A percentile compares a stretch with the other conserved stretches of the same genome.
Conservation (phyloP, 2,113 vertebrate genomes). For the Etia nguti region DNA sequence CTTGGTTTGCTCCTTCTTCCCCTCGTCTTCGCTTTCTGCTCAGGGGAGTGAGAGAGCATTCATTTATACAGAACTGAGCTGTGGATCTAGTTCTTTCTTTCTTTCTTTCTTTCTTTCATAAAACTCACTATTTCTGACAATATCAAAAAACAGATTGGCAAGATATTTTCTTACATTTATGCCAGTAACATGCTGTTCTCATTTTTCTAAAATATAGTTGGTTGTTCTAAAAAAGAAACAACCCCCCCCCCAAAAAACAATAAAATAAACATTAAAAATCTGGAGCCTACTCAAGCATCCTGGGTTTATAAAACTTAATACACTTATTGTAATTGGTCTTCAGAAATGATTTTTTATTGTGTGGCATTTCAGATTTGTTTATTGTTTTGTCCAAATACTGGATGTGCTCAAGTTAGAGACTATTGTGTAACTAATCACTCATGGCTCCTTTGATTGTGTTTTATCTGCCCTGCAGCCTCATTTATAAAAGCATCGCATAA, state of each 20-base stretch:
- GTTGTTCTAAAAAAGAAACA: neutral
- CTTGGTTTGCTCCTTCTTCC: slow-evolving; percentile 10
- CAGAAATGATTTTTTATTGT: slow-evolving; percentile 28
- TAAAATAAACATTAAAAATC: slow-evolving; percentile 8
- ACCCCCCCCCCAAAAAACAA: neutral
- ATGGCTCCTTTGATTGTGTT: slow-evolving; percentile 40
- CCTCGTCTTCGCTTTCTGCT: slow-evolving; percentile 25
- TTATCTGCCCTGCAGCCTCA: slow-evolving; percentile 40
- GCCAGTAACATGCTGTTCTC: slow-evolving; percentile 3
- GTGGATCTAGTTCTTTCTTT: neutral
- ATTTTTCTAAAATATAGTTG: neutral
- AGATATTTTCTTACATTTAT: neutral
- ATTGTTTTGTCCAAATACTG: slow-evolving; percentile 33
- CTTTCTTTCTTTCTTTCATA: neutral
- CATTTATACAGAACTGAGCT: neutral
- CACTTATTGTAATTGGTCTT: slow-evolving; percentile 16
- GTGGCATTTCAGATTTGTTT: slow-evolving; percentile 47
- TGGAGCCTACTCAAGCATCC: neutral
- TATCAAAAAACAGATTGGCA: neutral
- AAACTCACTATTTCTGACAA: neutral
- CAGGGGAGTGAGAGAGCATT: slow-evolving; percentile 15
- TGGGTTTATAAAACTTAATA: slow-evolving; percentile 2
- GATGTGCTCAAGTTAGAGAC: slow-evolving; percentile 42
- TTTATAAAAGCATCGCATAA: slow-evolving; percentile 43
- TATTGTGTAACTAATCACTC: slow-evolving; percentile 50